phyloP scores from a whole-genome alignment of 2,797 vertebrate genomes.

The Pagetopsis macropterus region DNA sequence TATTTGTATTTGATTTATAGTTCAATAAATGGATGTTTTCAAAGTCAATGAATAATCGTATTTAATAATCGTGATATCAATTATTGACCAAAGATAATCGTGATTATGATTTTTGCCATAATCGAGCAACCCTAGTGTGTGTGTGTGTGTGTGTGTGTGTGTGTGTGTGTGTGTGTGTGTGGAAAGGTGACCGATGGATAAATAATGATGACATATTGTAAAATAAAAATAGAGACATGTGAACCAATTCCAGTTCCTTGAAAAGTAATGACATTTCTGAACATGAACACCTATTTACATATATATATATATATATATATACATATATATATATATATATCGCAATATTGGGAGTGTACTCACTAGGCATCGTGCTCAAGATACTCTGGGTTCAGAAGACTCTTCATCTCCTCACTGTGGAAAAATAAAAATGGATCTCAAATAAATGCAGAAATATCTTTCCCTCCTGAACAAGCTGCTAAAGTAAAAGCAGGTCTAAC shows the following conservation, averaged over 20 bases:
- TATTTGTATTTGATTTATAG: too few species aligned
- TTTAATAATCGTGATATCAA: too few species aligned
- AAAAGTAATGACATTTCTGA: slow-evolving; percentile 14
- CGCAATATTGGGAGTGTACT: slow-evolving; percentile 70
- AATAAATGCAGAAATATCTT: slow-evolving; percentile 2
- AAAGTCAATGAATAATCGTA: too few species aligned
- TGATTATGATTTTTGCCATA: too few species aligned
- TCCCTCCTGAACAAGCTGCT: not conserved
- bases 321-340: too few species aligned
- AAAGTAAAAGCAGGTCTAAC: not conserved
- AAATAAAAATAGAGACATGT: slow-evolving; percentile 8
- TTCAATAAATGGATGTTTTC: too few species aligned
- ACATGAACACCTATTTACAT: not conserved
- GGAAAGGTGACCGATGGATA: slow-evolving; percentile 6
- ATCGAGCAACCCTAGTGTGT: not conserved
- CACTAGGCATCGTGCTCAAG: slow-evolving; percentile 98
- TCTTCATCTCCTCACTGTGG: slow-evolving; percentile 95
- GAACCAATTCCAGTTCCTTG: not conserved
- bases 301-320: too few species aligned
- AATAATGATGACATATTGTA: not conserved
- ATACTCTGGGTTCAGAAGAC: slow-evolving; percentile 90
- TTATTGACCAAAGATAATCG: too few species aligned
- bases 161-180: not conserved
- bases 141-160: too few species aligned
- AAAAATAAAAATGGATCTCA: not conserved